These are phyloP conservation scores for Sitta carolinensis DNA, from an alignment of 2,797 vertebrate species.

Conservation along the genomic window DNA sequence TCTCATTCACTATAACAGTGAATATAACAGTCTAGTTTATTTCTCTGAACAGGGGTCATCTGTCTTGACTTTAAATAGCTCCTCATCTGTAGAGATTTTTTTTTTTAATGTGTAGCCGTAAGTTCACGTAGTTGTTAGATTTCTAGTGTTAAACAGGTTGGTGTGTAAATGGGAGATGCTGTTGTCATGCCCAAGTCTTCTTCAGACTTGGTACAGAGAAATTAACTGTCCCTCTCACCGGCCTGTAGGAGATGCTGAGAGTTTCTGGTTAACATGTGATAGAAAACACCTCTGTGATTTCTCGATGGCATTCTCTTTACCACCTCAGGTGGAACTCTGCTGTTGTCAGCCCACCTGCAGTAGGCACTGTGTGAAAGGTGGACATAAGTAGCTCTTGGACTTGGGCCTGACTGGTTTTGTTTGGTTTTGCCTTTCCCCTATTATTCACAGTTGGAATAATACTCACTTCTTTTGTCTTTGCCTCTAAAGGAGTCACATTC, in stretches of 20 bases:
- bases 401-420: background rate
- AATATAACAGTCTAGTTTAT: background rate
- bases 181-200: background rate
- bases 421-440: background rate
- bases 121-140: background rate
- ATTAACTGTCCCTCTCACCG: background rate
- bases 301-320: background rate
- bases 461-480: background rate
- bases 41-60: background rate
- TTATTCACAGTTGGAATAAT: background rate
- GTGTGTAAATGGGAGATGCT: background rate
- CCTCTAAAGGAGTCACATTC: background rate
- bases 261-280: background rate
- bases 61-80: background rate
- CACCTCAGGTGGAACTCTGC: background rate
- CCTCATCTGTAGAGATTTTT: background rate
- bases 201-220: background rate
- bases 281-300: background rate
- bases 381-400: background rate
- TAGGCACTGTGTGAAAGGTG: background rate
- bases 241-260: background rate
- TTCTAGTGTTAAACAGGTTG: background rate
- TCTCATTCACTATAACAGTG: background rate
- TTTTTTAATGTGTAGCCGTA: background rate
- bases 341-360: background rate